Evolutionary conservation across 2,888 invertebrate species (phyloP).

Genomic region (Microctonus aethiopoides): DNA sequence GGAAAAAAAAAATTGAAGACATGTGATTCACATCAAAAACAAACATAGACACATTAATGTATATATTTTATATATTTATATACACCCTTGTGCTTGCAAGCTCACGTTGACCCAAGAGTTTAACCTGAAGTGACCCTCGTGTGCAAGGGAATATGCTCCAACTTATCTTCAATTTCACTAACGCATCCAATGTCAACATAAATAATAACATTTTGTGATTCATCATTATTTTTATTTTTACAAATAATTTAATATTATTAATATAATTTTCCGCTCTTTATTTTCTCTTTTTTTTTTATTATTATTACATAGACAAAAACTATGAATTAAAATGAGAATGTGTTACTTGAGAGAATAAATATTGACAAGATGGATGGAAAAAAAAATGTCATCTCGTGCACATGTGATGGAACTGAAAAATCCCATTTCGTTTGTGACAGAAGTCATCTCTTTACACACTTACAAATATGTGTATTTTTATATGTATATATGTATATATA

Average conservation of each 20-base stretch:
- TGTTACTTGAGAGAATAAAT: no score
- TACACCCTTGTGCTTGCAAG: background rate
- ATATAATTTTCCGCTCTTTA: background rate
- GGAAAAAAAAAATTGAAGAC: background rate
- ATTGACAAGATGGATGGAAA: no score
- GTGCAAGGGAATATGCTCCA: background rate
- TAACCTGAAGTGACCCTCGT: conserved; percentile 10
- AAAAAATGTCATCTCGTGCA: conserved; percentile 7
- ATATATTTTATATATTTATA: background rate
- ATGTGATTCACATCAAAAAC: conserved; percentile 1
- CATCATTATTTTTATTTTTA: background rate
- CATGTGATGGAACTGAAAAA: conserved; percentile 23
- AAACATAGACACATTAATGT: no score
- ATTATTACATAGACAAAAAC: background rate
- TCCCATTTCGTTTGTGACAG: conserved; percentile 17
- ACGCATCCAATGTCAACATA: background rate
- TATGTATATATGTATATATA: background rate
- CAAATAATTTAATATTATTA: no score
- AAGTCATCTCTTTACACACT: background rate
- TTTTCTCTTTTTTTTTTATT: background rate
- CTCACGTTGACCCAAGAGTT: conserved; percentile 7
- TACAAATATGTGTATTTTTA: background rate
- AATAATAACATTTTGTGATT: background rate
- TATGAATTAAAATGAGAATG: background rate
- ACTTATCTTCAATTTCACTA: background rate